A percentile compares a stretch with the other conserved stretches of the same genome.
phyloP scores from a whole-genome alignment of 2,888 invertebrate genomes.

The Agonum fuliginosum region DNA sequence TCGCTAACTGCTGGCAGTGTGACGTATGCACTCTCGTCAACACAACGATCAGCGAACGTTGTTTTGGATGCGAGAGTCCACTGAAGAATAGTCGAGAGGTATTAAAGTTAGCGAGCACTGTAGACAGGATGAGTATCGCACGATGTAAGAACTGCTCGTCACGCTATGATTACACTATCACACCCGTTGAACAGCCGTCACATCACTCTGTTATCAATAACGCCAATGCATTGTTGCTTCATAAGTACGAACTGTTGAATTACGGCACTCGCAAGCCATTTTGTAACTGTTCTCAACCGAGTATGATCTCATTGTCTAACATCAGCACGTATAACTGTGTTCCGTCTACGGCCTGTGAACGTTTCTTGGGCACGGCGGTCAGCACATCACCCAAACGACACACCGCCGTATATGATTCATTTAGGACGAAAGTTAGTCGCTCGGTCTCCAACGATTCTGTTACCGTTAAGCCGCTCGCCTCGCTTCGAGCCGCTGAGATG shows the following conservation, averaged over 20 bases:
- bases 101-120: conserved; percentile 53
- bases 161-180: conserved; percentile 64
- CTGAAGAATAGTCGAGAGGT: conserved; percentile 40
- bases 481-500: conserved; percentile 16
- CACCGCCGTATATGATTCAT: conserved; percentile 62
- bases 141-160: conserved; percentile 70
- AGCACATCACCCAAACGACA: conserved; percentile 73
- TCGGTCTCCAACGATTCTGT: conserved; percentile 81
- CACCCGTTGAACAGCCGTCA: conserved; percentile 69
- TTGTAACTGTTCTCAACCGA: conserved; percentile 69
- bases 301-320: conserved; percentile 69
- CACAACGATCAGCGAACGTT: conserved; percentile 65
- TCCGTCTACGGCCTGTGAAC: conserved; percentile 51
- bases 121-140: conserved; percentile 69
- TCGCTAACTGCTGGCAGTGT: conserved; percentile 70
- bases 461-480: conserved; percentile 26
- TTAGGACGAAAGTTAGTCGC: conserved; percentile 76
- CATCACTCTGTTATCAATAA: conserved; percentile 63
- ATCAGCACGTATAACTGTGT: conserved; percentile 61
- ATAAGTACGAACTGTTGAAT: conserved; percentile 68
- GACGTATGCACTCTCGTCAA: conserved; percentile 67
- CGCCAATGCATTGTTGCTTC: conserved; percentile 62
- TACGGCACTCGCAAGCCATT: conserved; percentile 65
- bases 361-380: conserved; percentile 46
- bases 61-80: conserved; percentile 64